phyloP scores from a whole-genome alignment of 2,797 vertebrate genomes.

The Microctenopoma lineatum region DNA sequence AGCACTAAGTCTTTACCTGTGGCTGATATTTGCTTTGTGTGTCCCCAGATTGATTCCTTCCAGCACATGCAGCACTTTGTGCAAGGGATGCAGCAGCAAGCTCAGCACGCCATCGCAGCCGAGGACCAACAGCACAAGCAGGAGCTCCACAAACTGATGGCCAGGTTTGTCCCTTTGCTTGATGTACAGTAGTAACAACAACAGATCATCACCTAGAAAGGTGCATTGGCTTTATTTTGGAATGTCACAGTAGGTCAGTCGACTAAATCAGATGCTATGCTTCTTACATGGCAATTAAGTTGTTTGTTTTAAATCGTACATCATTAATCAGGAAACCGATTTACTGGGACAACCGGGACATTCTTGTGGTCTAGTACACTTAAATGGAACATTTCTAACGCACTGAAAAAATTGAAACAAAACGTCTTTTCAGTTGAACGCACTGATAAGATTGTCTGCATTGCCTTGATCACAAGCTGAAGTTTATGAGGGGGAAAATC shows the following conservation, averaged over 20 bases:
- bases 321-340: not conserved
- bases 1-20: not conserved
- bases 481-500: constrained; percentile 8
- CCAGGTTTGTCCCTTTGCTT: constrained; percentile 84
- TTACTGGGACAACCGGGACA: not conserved
- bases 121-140: constrained; percentile 97
- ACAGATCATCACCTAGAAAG: not conserved
- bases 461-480: constrained; percentile 7
- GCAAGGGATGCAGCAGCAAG: constrained; percentile 96
- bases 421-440: constrained; percentile 14
- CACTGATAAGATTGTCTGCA: constrained; percentile 9
- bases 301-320: too few species aligned
- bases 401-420: not conserved
- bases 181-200: not conserved
- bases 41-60: constrained; percentile 93
- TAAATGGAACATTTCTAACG: not conserved
- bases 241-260: constrained; percentile 2
- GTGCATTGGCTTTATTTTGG: not conserved
- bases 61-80: constrained; percentile 99
- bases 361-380: not conserved
- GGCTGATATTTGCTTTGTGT: constrained; percentile 9
- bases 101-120: constrained; percentile 92
- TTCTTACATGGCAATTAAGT: too few species aligned
- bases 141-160: constrained; percentile 98
- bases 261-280: too few species aligned